Percentiles rank a stretch among this genome's conserved stretches.
These are phyloP conservation scores for Leptarthrus brevirostris DNA, from an alignment of 2,888 invertebrate genomes.

Conservation along the genomic window DNA sequence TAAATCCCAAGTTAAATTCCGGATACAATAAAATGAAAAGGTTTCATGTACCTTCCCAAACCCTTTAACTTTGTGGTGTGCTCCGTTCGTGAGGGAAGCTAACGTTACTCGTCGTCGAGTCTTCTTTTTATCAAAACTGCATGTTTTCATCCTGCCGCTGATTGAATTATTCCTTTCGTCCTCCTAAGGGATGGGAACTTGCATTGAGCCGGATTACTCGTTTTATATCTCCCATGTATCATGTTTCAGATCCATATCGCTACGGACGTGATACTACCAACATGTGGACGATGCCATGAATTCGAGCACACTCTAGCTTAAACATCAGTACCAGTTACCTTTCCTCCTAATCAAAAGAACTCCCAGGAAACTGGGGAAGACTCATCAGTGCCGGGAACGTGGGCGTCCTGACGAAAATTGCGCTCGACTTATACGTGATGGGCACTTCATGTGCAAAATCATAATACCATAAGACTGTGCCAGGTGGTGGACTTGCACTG, in stretches of 20 bases:
- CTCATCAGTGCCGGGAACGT: neutral
- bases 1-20: constrained; percentile 34
- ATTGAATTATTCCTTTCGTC: constrained; percentile 37
- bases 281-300: constrained; percentile 6
- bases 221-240: constrained; percentile 28
- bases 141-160: constrained; percentile 36
- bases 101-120: neutral
- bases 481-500: constrained; percentile 29
- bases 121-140: neutral
- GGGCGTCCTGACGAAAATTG: constrained; percentile 31
- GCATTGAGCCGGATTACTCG: constrained; percentile 1
- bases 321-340: neutral
- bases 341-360: neutral
- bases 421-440: constrained; percentile 24
- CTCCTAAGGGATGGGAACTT: constrained; percentile 24
- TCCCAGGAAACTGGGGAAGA: neutral
- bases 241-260: constrained; percentile 43
- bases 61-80: neutral
- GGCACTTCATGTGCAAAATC: constrained; percentile 38
- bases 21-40: constrained; percentile 26
- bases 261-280: constrained; percentile 37
- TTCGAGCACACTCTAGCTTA: neutral
- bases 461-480: constrained; percentile 28
- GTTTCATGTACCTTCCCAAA: neutral
- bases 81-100: neutral